Conservation (phyloP, 1,140 invertebrate species). For the Elysia chlorotica region DNA sequence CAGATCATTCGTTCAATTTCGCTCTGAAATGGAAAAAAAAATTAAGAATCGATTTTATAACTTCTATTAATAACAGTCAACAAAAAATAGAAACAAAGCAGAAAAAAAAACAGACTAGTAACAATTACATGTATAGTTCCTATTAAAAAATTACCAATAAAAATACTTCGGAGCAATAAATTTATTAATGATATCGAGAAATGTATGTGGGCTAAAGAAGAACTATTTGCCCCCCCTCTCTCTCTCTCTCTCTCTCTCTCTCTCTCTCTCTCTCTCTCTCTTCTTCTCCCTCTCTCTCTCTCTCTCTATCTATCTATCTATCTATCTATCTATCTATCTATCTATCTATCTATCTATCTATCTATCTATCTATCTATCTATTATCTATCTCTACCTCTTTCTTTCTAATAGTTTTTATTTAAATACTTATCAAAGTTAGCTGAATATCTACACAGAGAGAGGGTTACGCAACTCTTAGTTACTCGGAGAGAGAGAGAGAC, state of each 20-base stretch:
- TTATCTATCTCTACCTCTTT: not conserved
- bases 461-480: not conserved
- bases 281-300: conserved; percentile 2
- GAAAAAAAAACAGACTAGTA: not conserved
- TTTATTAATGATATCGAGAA: not conserved
- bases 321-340: not conserved
- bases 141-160: not conserved
- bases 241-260: conserved; percentile 5
- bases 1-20: too few species aligned
- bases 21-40: too few species aligned
- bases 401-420: not conserved
- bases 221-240: not conserved
- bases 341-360: not conserved
- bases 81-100: not conserved
- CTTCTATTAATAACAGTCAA: too few species aligned
- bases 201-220: not conserved
- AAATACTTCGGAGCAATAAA: not conserved
- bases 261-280: too few species aligned
- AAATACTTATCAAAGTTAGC: not conserved
- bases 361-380: not conserved
- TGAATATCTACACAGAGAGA: not conserved
- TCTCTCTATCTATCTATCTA: not conserved
- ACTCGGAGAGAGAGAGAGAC: conserved; percentile 2
- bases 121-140: not conserved
- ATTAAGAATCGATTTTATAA: too few species aligned